Conservation (phyloP, 2,113 vertebrate genomes). For the Xiphophorus couchianus region DNA sequence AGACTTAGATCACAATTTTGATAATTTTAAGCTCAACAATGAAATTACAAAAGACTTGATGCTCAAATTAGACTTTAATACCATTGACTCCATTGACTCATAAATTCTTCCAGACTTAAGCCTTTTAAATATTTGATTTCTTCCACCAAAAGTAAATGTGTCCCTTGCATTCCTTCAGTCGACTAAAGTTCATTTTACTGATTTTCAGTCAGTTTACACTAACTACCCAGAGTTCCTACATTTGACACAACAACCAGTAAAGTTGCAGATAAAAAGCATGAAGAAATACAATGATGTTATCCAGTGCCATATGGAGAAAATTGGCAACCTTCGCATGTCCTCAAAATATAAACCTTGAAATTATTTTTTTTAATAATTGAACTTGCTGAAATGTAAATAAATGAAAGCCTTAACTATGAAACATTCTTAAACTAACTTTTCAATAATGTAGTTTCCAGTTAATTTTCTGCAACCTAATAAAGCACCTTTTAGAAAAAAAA, state of each 20-base stretch:
- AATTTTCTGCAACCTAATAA: no score
- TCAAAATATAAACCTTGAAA: no score
- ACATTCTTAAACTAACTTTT: no score
- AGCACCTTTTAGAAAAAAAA: no score
- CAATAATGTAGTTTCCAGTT: no score
- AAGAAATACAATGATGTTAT: neutral
- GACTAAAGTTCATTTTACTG: no score
- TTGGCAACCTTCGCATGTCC: no score
- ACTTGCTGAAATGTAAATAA: no score
- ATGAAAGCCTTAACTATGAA: no score
- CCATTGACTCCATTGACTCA: neutral
- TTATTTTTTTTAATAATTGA: no score
- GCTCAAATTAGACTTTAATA: no score
- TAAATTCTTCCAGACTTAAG: neutral
- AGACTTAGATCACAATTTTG: neutral
- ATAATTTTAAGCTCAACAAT: neutral
- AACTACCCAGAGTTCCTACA: neutral
- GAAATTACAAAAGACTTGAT: neutral
- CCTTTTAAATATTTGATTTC: neutral
- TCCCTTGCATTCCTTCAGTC: neutral
- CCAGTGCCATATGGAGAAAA: neutral
- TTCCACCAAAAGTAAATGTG: neutral
- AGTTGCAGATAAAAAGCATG: no score
- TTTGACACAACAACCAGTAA: neutral
- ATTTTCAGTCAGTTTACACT: neutral